Evolutionary conservation across 1,140 invertebrate species (phyloP).

Genomic region (Nilaparvata lugens): DNA sequence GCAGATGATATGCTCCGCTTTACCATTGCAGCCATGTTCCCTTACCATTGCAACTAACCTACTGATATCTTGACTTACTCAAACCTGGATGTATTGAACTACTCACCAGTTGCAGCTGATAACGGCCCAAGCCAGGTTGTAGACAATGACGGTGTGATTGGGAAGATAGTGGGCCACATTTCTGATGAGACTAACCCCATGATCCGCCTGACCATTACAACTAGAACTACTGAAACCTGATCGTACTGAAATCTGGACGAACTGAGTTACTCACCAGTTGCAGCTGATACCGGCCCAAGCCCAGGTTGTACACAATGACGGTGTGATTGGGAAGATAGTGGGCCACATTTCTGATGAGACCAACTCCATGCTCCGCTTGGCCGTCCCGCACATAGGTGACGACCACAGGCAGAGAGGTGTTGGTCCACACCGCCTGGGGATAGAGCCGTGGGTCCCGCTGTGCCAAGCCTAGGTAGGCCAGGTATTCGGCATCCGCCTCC

Average conservation of each 20-base stretch:
- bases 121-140: conserved; percentile 65
- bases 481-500: conserved; percentile 60
- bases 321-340: conserved; percentile 64
- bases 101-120: conserved; percentile 52
- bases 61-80: too few relatives aligned
- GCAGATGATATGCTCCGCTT: too few relatives aligned
- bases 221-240: too few relatives aligned
- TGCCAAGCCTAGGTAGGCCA: conserved; percentile 54
- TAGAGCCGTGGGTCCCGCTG: conserved; percentile 34
- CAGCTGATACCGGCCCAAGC: conserved; percentile 57
- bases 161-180: conserved; percentile 65
- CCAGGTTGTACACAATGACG: conserved; percentile 73
- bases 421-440: conserved; percentile 44
- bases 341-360: conserved; percentile 63
- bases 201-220: too few relatives aligned
- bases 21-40: too few relatives aligned
- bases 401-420: conserved; percentile 45
- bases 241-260: too few relatives aligned
- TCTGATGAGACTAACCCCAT: conserved; percentile 60
- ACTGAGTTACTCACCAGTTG: conserved; percentile 50
- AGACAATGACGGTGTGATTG: conserved; percentile 66
- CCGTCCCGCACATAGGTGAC: conserved; percentile 39
- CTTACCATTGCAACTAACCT: too few relatives aligned
- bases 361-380: conserved; percentile 48
- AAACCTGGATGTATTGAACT: conserved; percentile 53